Evolutionary conservation across 2,888 invertebrate genomes (phyloP), one percentile per base, ranked within the genome.

Genomic region (Agrochola macilenta): DNA sequence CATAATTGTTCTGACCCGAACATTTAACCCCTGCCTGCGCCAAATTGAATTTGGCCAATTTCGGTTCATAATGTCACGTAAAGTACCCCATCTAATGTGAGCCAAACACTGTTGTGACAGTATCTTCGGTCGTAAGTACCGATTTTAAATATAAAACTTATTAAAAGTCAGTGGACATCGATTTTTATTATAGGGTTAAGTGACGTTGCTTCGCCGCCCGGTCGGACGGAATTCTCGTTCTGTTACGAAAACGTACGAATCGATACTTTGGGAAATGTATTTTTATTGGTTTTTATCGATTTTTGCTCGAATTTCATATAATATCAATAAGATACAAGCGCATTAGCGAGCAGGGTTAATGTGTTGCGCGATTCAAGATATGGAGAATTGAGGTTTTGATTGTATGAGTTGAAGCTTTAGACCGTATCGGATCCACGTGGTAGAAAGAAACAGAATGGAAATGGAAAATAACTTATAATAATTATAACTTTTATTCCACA

Each of bases 51-150:
- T 91, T 90, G 86, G 86, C 86, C 90, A 90, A 90, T 92, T 89
- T 90, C 87, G 83, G 87, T 86, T 73, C 88, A 88, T 93, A 93
- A 94, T 93, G 87, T 89, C 91, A 81, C 90, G 90, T 95, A 93
- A 95, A 94, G 84, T 91, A 85, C 75, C 75, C 79, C 78, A 90
- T 90, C 90, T 93, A 93, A 95, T 94, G 93, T 87, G 90, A 82
- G 75, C 84, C 82, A 85, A 80, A 83, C 85, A 83, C 83, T 88
- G 86, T 89, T 89, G 88, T 91, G 93, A 93, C 94, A 92, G 92
- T 89, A 90, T 91, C 83, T 86, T 79, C 71, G 83, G 81, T 63
- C 74, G 82, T 88, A 90, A 90, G 89, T 83, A 81, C 82, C 81
- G 79, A 82, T 89, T 90, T 90, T 86, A 89, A 89, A 90, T 90